phyloP scores from a whole-genome alignment of 1,140 invertebrate species.

The Euwallacea similis region DNA sequence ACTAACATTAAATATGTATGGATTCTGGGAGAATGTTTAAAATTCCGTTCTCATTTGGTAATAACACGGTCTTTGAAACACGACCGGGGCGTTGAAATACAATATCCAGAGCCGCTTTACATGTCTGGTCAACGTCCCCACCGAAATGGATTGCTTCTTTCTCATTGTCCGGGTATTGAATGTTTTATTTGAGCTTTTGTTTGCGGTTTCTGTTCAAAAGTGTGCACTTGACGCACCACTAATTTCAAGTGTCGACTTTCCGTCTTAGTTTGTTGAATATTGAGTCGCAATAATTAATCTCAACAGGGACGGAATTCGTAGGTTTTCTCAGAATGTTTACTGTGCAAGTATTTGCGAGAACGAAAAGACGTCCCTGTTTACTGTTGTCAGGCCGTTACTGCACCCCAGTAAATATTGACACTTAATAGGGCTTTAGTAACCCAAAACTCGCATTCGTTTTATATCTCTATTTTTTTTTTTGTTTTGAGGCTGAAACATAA shows the following conservation, averaged over 20 bases:
- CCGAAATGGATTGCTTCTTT: constrained; percentile 2
- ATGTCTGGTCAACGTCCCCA: constrained; percentile 12
- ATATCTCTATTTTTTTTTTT: too few species aligned
- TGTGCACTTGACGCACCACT: constrained; percentile 13
- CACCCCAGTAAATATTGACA: too few species aligned
- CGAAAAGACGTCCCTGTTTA: background rate
- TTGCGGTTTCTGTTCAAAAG: constrained; percentile 6
- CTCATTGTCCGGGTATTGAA: background rate
- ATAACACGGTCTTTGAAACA: background rate
- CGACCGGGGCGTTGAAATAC: constrained; percentile 3
- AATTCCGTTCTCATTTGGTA: too few species aligned
- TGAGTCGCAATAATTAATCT: background rate
- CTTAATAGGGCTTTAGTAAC: too few species aligned
- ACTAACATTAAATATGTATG: too few species aligned
- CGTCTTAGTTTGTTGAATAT: too few species aligned
- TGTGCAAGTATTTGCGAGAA: background rate
- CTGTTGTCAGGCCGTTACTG: too few species aligned
- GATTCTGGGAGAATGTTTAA: too few species aligned
- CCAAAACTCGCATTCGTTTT: too few species aligned
- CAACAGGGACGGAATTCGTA: background rate
- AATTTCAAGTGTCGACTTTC: background rate
- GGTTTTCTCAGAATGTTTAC: background rate
- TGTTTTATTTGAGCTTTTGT: constrained; percentile 12
- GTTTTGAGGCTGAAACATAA: too few species aligned
- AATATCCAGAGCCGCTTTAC: constrained; percentile 7